Base-by-base conservation (phyloP, 2,888 invertebrate genomes). In the Trichopria drosophilae region DNA sequence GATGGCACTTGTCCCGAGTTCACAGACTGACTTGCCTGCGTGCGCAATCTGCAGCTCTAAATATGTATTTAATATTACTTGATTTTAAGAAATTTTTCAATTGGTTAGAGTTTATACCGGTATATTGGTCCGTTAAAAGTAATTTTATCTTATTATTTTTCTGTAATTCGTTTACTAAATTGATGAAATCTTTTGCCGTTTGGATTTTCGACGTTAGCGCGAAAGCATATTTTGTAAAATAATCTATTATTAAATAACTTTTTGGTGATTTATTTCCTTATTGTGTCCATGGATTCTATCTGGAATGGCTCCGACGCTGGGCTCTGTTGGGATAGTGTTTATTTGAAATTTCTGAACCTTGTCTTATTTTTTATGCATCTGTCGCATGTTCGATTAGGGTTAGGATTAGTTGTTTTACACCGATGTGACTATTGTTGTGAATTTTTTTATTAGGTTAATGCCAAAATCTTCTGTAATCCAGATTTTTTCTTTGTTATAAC, bases 361-460 rank as follows among this genome's bases (percentile, higher is more conserved):
- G 62, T 52, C 55, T 67, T 66, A 44, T 67, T 68, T 49, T 62
- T 57, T 36, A 61, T 60, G 40, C 67, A 67, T 12, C 51, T 57
- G n/a, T n/a, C n/a, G n/a, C n/a, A n/a, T n/a, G n/a, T n/a, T n/a
- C n/a, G n/a, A n/a, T n/a, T n/a, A n/a, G n/a, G n/a, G n/a, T n/a
- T n/a, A n/a, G n/a, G n/a, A n/a, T n/a, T n/a, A n/a, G n/a, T n/a
- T n/a, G n/a, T n/a, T n/a, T n/a, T n/a, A n/a, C n/a, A n/a, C n/a
- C n/a, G n/a, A n/a, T n/a, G n/a, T n/a, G n/a, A n/a, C n/a, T n/a
- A n/a, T n/a, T n/a, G n/a, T n/a, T n/a, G n/a, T n/a, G n/a, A n/a
- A n/a, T n/a, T n/a, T n/a, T n/a, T n/a, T n/a, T n/a, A n/a, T n/a
- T n/a, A n/a, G n/a, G n/a, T n/a, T n/a, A n/a, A n/a, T n/a, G n/a